A percentile compares a stretch with the other conserved stretches of the same genome.
Conservation (phyloP, 1,140 invertebrate genomes). For the Meloidogyne chitwoodi region DNA sequence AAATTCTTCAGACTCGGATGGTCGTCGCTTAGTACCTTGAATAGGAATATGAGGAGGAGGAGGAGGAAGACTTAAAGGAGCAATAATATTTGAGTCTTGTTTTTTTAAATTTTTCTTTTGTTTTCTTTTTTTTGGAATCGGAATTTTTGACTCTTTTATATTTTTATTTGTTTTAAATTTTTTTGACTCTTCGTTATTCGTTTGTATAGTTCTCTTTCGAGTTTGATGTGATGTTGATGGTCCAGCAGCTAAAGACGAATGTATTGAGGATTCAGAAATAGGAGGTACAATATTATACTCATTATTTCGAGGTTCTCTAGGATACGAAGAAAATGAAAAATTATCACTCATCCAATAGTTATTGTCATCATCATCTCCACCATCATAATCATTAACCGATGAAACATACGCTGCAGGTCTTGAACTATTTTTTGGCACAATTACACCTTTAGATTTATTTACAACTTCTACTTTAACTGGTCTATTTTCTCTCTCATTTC, state of each 20-base stretch:
- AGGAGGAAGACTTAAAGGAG: no score
- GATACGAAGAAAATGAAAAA: background rate
- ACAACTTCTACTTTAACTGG: conserved; percentile 11
- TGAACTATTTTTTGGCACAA: background rate
- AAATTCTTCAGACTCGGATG: no score
- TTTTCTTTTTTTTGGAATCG: background rate
- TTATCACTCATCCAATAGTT: background rate
- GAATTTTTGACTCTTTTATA: conserved; percentile 2
- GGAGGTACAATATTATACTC: background rate
- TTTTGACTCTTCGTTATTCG: background rate
- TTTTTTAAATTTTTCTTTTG: background rate
- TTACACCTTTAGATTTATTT: background rate
- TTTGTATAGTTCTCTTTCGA: background rate
- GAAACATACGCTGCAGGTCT: background rate
- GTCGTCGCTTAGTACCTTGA: no score
- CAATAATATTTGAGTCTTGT: no score
- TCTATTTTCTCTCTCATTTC: conserved; percentile 1
- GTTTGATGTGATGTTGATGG: background rate
- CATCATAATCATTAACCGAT: background rate
- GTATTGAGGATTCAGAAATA: background rate
- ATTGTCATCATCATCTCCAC: background rate
- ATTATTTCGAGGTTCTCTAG: background rate
- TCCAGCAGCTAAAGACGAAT: background rate
- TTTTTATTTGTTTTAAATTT: background rate
- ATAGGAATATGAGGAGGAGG: no score